Conservation (phyloP, 1,140 invertebrate species). For the Brachionus rubens region DNA sequence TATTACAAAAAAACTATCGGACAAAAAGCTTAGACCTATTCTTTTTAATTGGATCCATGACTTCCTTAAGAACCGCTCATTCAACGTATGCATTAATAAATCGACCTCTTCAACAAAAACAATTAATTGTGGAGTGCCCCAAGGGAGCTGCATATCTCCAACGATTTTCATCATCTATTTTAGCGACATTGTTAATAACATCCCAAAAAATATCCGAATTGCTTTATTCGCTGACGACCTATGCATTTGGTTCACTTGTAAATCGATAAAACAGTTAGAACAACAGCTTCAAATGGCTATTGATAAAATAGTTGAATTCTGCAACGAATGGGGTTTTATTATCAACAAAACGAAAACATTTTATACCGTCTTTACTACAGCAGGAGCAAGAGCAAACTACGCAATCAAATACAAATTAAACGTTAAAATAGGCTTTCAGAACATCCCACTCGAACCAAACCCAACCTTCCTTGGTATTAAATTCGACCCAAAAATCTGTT, state of each 20-base stretch:
- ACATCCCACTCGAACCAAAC: neutral
- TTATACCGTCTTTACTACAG: neutral
- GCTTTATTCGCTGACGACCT: neutral
- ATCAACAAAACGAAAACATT: neutral
- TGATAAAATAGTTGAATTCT: neutral
- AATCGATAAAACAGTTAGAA: neutral
- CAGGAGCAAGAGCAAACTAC: neutral
- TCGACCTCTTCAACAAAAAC: neutral
- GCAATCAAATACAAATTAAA: neutral
- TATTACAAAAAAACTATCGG: neutral
- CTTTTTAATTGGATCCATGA: neutral
- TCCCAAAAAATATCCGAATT: neutral
- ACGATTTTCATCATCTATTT: neutral
- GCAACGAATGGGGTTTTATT: neutral
- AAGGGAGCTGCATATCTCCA: neutral
- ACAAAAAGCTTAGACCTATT: neutral
- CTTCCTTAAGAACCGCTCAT: neutral
- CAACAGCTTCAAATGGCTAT: neutral
- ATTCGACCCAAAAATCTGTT: too few relatives aligned
- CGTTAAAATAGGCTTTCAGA: neutral
- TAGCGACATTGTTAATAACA: neutral
- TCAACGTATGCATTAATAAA: neutral
- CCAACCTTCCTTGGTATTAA: constrained; percentile 1
- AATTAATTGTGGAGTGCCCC: neutral
- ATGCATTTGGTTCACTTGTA: neutral